Evolutionary conservation across 2,113 vertebrate species (phyloP).

Genomic region (Numida meleagris): DNA sequence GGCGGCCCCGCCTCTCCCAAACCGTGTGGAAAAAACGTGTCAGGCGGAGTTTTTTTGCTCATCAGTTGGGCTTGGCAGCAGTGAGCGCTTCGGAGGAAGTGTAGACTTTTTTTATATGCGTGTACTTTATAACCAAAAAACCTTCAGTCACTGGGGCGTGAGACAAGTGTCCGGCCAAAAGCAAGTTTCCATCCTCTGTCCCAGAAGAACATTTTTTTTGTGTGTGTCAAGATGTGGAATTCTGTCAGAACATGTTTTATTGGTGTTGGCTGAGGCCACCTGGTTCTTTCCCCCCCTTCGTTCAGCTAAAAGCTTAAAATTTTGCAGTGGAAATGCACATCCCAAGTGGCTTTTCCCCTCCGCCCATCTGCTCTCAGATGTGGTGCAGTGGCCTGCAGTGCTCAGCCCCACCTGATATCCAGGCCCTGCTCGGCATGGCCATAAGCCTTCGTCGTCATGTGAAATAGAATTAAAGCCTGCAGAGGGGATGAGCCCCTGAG

Average conservation of each 20-base stretch:
- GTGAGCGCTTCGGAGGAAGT: background rate
- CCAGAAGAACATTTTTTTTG: background rate
- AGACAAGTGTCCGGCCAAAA: background rate
- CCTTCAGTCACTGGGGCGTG: background rate
- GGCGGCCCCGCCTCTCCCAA: background rate
- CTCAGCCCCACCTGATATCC: accelerated
- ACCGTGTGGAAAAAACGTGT: accelerated
- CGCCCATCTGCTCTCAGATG: background rate
- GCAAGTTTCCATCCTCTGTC: background rate
- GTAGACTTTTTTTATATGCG: background rate
- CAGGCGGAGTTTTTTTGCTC: background rate
- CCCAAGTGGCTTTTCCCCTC: background rate
- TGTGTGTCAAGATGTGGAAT: background rate
- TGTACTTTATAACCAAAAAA: background rate
- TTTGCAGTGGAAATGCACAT: background rate
- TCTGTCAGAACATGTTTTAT: background rate
- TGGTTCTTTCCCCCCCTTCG: background rate
- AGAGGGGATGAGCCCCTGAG: too few relatives aligned
- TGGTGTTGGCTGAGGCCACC: background rate
- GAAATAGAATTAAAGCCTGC: too few relatives aligned
- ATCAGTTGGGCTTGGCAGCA: background rate
- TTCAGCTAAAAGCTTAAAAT: background rate
- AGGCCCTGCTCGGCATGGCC: too few relatives aligned
- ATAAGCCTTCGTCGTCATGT: too few relatives aligned
- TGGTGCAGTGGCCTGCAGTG: accelerated